Percentiles rank a stretch among this genome's conserved stretches.
phyloP scores from a whole-genome alignment of 35 echinoderm and acorn worm genomes.

The Stichopus chloronotus region DNA sequence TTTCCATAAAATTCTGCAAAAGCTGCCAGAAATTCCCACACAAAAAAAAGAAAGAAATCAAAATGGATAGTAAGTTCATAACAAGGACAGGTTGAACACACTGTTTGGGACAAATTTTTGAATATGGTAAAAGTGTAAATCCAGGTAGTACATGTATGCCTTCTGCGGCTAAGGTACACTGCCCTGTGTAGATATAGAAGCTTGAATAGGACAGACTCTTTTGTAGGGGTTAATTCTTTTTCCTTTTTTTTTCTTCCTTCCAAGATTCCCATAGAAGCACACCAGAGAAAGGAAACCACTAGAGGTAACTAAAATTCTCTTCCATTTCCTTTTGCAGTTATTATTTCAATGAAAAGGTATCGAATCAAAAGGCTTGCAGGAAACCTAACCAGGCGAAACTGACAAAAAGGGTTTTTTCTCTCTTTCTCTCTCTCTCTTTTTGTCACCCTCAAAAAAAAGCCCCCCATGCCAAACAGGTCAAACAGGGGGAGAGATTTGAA shows the following conservation, averaged over 20 bases:
- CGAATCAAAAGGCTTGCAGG: slow-evolving; percentile 12
- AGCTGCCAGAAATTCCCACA: too few species aligned
- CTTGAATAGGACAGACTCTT: not conserved
- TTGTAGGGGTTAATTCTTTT: slow-evolving; percentile 1
- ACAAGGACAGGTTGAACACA: too few species aligned
- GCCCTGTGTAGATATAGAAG: not conserved
- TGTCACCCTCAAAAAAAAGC: slow-evolving; percentile 19
- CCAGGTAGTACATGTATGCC: too few species aligned
- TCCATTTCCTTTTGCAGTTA: slow-evolving; percentile 11
- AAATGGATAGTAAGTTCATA: too few species aligned
- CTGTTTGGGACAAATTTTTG: too few species aligned
- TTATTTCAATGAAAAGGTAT: slow-evolving; percentile 1
- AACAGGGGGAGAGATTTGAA: not conserved
- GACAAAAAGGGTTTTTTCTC: not conserved
- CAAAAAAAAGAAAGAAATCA: too few species aligned
- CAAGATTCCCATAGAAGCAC: not conserved
- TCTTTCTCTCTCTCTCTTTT: too few species aligned
- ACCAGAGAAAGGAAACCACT: slow-evolving; percentile 27
- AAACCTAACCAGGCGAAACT: slow-evolving; percentile 22
- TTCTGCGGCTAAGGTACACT: not conserved
- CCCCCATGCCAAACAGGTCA: not conserved
- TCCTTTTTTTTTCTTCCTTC: not conserved
- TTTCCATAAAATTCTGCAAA: too few species aligned
- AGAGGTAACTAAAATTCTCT: slow-evolving; percentile 18
- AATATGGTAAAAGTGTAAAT: too few species aligned